phyloP scores from a whole-genome alignment of 2,797 vertebrate genomes.

The Halcyon badia region DNA sequence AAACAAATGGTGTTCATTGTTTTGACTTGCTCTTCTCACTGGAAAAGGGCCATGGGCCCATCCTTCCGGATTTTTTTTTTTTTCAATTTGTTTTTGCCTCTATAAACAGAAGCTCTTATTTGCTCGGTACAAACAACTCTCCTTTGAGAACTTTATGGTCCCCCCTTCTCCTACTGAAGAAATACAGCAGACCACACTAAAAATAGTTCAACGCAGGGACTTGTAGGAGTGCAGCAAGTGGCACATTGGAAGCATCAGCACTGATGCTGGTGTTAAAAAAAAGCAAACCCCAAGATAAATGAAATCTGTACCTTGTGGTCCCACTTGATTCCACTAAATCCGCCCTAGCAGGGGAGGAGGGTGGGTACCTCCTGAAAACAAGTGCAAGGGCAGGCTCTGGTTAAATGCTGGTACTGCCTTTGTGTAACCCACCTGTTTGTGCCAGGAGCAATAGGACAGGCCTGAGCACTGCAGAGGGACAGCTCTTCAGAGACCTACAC shows the following conservation, averaged over 20 bases:
- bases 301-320: neutral
- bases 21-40: constrained; percentile 55
- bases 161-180: neutral
- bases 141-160: neutral
- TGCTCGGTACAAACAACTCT: constrained; percentile 38
- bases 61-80: constrained; percentile 27
- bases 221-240: neutral
- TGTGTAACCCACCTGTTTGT: fast-evolving
- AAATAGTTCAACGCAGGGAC: neutral
- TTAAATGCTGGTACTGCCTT: neutral
- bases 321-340: neutral
- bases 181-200: neutral
- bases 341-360: neutral
- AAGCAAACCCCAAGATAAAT: neutral
- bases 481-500: neutral
- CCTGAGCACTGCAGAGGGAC: neutral
- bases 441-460: fast-evolving
- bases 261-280: neutral
- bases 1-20: constrained; percentile 55
- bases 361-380: neutral
- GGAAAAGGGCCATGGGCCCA: constrained; percentile 45
- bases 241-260: fast-evolving
- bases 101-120: constrained; percentile 66
- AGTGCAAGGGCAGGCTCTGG: neutral
- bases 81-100: constrained; percentile 19